Evolutionary conservation across 2,797 vertebrate species (phyloP).

Genomic region (Propithecus deckenii): DNA sequence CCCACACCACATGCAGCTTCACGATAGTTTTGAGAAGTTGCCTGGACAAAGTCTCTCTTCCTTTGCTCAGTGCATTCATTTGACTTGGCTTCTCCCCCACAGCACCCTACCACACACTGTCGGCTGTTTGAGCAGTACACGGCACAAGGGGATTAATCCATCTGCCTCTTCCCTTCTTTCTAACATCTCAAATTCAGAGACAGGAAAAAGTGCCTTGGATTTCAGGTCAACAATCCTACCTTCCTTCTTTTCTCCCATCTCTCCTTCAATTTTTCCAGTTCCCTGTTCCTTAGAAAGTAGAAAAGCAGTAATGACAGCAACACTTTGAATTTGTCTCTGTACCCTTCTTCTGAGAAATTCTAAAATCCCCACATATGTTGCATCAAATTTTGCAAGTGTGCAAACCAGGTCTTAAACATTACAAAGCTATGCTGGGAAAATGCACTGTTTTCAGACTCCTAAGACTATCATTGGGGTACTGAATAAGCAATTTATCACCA

Average conservation of each 20-base stretch:
- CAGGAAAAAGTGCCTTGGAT: not conserved
- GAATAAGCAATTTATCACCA: not conserved
- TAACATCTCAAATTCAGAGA: conserved; percentile 49
- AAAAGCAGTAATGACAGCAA: not conserved
- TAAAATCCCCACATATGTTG: not conserved
- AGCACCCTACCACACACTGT: conserved; percentile 69
- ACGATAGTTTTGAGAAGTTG: conserved; percentile 67
- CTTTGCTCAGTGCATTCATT: conserved; percentile 49
- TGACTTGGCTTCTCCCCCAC: conserved; percentile 76
- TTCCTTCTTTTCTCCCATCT: not conserved
- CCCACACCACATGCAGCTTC: conserved; percentile 34
- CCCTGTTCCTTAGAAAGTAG: not conserved
- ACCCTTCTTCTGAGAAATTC: not conserved
- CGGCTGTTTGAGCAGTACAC: conserved; percentile 78
- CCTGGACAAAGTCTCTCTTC: conserved; percentile 65
- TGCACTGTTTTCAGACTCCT: not conserved
- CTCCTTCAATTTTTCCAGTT: not conserved
- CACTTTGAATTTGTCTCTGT: not conserved
- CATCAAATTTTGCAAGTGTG: not conserved
- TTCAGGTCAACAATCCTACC: not conserved
- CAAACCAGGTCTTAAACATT: not conserved
- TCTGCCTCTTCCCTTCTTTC: conserved; percentile 63
- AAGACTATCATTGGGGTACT: not conserved
- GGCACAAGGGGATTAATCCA: conserved; percentile 69
- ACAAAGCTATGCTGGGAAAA: not conserved